Conservation (phyloP, 2,888 invertebrate genomes). For the Spilarctia lutea region DNA sequence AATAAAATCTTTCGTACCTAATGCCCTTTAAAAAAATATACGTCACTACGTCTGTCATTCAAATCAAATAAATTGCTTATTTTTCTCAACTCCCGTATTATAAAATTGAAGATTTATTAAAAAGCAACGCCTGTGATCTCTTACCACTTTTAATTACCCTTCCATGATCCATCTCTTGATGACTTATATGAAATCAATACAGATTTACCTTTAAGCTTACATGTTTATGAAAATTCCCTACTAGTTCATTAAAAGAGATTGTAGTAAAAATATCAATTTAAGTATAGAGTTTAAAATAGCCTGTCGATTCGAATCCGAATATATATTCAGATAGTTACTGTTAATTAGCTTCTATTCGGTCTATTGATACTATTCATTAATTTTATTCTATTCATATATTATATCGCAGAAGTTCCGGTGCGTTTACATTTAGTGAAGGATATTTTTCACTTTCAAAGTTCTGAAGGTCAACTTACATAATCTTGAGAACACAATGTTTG, state of each 20-base stretch:
- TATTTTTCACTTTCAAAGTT: conserved; percentile 42
- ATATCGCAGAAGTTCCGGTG: conserved; percentile 19
- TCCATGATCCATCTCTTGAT: conserved; percentile 52
- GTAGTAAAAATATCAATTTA: conserved; percentile 59
- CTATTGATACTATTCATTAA: conserved; percentile 55
- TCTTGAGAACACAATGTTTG: neutral
- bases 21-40: conserved; percentile 38
- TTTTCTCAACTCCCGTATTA: conserved; percentile 15
- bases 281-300: conserved; percentile 59
- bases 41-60: conserved; percentile 28
- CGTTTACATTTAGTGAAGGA: conserved; percentile 28
- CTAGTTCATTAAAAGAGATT: conserved; percentile 54
- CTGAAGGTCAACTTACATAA: neutral
- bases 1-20: conserved; percentile 38
- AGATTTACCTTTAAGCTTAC: conserved; percentile 59
- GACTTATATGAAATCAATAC: conserved; percentile 64
- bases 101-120: conserved; percentile 22
- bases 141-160: conserved; percentile 57
- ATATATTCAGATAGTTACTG: conserved; percentile 57
- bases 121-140: conserved; percentile 57
- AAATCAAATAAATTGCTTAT: conserved; percentile 27
- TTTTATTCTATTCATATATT: conserved; percentile 50
- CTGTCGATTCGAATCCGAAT: conserved; percentile 59
- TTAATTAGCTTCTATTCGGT: conserved; percentile 71
- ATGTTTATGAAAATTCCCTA: conserved; percentile 47